Evolutionary conservation across 2,113 vertebrate genomes (phyloP), one percentile per base, ranked within the genome.

Genomic region (Corydoras maculifer): DNA sequence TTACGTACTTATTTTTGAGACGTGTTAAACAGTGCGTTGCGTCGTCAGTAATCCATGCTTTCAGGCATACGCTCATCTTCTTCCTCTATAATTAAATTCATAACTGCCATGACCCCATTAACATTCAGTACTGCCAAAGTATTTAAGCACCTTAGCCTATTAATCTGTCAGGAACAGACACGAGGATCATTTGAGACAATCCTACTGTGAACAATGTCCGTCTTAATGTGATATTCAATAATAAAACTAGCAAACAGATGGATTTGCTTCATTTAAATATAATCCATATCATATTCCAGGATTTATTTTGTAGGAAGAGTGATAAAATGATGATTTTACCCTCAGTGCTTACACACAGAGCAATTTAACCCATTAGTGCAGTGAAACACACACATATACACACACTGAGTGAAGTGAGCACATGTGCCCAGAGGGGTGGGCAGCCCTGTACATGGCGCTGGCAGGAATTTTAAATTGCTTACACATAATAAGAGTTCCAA

Each of bases 161-260:
- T 60, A 69, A 50, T 69, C 68, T 50, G 43, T 68, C 58, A 60
- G 60, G 58, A 50, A 18, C 68, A 48, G 57, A 60, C 58, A 60
- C 50, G 50, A 60, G 68, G 68, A 51, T 50, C 58, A 60, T 60
- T 69, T 60, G 50, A 60, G 57, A 60, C 57, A 31, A 43, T 60
- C 49, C 67, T 69, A 55, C n/a, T 25, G 25, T 65, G 60, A 69
- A 77, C 57, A 69, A 64, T 65, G 58, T 35, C 25, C 43, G 30
- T 12, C 25, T 35, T 63, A 31, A 54, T 64, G 43, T 66, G 59
- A 68, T 50, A 58, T 58, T 69, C 35, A 60, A 50, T 69, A 69
- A 69, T 69, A 69, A 60, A 60, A 51, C 29, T 69, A 69, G 70
- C 62, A 58, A 72, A 62, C 62, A 31, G 15, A 4, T 18, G 51